Conservation (phyloP, 1,140 invertebrate genomes). For the Helicoverpa zea region DNA sequence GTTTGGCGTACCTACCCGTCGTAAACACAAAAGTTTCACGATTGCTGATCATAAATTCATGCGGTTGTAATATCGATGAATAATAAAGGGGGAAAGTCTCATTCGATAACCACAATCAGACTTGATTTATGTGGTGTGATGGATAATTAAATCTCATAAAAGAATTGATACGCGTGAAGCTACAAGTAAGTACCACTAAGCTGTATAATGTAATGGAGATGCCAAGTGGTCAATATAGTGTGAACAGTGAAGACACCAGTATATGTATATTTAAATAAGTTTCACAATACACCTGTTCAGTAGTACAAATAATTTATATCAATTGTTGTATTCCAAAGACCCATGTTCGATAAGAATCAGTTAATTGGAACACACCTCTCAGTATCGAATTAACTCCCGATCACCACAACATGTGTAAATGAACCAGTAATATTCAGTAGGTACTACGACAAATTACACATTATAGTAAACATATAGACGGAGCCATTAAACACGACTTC, state of each 20-base stretch:
- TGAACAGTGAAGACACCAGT: too few species aligned
- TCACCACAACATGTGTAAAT: not conserved
- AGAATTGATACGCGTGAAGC: too few species aligned
- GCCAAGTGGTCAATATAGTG: too few species aligned
- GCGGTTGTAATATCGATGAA: not conserved
- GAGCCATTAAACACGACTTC: not conserved
- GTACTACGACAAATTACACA: not conserved
- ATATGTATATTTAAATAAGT: too few species aligned
- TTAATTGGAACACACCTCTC: not conserved
- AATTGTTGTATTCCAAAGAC: too few species aligned
- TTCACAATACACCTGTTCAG: too few species aligned
- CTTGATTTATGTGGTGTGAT: too few species aligned
- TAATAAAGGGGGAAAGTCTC: not conserved
- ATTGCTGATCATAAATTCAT: not conserved
- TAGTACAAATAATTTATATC: too few species aligned
- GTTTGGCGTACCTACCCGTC: slow-evolving; percentile 7
- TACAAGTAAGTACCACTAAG: too few species aligned
- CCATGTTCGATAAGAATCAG: not conserved
- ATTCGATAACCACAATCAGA: too few species aligned
- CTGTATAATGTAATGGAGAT: too few species aligned
- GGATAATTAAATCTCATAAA: too few species aligned
- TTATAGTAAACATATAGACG: not conserved
- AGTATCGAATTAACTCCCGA: not conserved
- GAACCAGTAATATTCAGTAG: not conserved
- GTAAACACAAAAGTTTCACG: not conserved